Evolutionary conservation across 2,797 vertebrate species (phyloP).

Genomic region (Falco cherrug): DNA sequence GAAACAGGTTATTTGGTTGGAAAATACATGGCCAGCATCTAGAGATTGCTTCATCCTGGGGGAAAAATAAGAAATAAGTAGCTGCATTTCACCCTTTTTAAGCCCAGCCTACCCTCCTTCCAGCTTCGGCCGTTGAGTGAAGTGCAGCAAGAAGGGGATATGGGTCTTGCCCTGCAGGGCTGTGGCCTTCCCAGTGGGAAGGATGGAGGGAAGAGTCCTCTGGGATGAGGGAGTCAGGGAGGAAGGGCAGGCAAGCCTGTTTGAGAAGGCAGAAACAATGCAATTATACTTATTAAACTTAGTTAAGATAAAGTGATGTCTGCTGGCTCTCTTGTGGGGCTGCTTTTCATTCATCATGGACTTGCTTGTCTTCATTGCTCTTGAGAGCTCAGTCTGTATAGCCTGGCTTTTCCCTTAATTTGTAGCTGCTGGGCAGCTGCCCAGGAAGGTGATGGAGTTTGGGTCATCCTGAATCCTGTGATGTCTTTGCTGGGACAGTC

Average conservation of each 20-base stretch:
- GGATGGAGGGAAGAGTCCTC: not conserved
- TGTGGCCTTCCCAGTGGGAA: not conserved
- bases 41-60: not conserved
- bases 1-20: not conserved
- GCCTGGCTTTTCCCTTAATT: not conserved
- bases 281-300: not conserved
- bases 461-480: not conserved
- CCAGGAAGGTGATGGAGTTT: fast-evolving
- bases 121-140: not conserved
- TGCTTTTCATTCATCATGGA: not conserved
- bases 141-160: not conserved
- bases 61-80: not conserved
- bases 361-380: not conserved
- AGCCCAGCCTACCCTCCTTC: not conserved
- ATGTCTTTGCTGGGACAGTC: not conserved
- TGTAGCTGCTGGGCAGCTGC: not conserved
- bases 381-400: not conserved
- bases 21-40: not conserved
- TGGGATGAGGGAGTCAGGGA: not conserved
- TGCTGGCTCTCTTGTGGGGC: not conserved
- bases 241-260: not conserved
- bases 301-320: not conserved
- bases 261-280: not conserved
- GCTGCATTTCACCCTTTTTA: not conserved
- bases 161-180: not conserved